Evolutionary conservation across 2,888 invertebrate species (phyloP).

Genomic region (Epinotia demarniana): DNA sequence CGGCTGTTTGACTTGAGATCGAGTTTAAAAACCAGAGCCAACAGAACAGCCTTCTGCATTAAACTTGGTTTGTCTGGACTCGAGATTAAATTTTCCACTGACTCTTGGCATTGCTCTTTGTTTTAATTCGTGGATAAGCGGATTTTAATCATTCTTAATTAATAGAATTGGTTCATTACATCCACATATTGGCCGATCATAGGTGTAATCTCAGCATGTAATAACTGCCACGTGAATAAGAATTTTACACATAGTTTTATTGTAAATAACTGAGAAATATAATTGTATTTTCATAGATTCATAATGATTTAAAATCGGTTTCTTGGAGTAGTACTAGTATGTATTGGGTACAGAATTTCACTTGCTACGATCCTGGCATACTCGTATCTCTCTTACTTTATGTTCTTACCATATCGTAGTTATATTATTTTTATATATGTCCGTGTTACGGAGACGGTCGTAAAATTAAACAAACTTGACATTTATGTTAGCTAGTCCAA

Average conservation of each 20-base stretch:
- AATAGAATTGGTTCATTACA: background rate
- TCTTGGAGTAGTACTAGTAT: too few relatives aligned
- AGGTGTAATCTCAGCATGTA: too few relatives aligned
- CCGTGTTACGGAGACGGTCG: background rate
- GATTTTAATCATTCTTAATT: background rate
- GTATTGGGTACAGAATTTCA: too few relatives aligned
- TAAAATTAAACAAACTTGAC: background rate
- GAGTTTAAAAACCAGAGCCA: slow-evolving; percentile 57
- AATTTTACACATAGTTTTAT: background rate
- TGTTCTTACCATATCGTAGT: too few relatives aligned
- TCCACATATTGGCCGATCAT: background rate
- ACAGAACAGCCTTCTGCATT: slow-evolving; percentile 45
- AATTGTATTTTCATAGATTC: too few relatives aligned
- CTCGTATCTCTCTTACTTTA: too few relatives aligned
- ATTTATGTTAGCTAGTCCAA: background rate
- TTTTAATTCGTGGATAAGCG: slow-evolving; percentile 8
- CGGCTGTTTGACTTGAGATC: slow-evolving; percentile 60
- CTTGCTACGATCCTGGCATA: too few relatives aligned
- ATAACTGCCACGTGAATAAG: background rate
- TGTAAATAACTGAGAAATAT: background rate
- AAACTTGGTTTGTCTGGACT: slow-evolving; percentile 27
- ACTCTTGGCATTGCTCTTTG: slow-evolving; percentile 22
- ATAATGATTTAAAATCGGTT: too few relatives aligned
- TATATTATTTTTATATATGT: background rate
- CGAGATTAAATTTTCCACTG: slow-evolving; percentile 31